Percentiles rank a stretch among this genome's conserved stretches.
Evolutionary conservation across 2,797 vertebrate species (phyloP).

Genomic region (Podarcis siculus): DNA sequence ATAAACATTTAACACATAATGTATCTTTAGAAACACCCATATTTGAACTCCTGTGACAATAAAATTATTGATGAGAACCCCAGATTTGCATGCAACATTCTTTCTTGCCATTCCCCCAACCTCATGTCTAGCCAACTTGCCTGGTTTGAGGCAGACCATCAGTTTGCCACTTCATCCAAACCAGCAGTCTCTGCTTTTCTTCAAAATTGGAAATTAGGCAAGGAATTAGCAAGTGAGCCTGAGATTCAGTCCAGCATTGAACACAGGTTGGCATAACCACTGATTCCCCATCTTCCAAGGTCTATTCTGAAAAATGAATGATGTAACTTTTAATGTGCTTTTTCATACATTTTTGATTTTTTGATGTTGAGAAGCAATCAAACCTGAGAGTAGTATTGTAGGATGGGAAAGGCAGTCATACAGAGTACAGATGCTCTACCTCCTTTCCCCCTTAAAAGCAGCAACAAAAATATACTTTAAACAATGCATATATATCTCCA

Average conservation of each 20-base stretch:
- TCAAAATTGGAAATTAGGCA: background rate
- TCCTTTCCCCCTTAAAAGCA: background rate
- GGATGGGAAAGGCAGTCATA: background rate
- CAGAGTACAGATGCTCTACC: background rate
- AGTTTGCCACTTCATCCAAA: background rate
- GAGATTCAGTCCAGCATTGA: background rate
- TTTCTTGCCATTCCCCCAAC: background rate
- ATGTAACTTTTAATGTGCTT: background rate
- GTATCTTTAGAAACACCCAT: background rate
- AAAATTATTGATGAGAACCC: background rate
- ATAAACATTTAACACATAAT: too few relatives aligned
- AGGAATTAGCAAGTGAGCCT: background rate
- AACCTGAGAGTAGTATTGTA: too few relatives aligned
- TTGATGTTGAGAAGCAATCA: background rate
- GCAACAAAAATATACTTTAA: background rate
- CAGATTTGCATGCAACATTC: background rate
- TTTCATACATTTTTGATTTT: background rate
- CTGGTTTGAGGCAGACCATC: background rate
- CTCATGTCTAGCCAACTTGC: background rate
- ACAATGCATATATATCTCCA: background rate
- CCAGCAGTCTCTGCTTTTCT: background rate
- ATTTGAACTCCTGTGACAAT: background rate
- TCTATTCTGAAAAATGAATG: background rate
- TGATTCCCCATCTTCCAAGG: background rate
- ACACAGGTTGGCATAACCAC: background rate